Evolutionary conservation across 2,113 vertebrate species (phyloP).

Genomic region (Sapayoa aenigma): DNA sequence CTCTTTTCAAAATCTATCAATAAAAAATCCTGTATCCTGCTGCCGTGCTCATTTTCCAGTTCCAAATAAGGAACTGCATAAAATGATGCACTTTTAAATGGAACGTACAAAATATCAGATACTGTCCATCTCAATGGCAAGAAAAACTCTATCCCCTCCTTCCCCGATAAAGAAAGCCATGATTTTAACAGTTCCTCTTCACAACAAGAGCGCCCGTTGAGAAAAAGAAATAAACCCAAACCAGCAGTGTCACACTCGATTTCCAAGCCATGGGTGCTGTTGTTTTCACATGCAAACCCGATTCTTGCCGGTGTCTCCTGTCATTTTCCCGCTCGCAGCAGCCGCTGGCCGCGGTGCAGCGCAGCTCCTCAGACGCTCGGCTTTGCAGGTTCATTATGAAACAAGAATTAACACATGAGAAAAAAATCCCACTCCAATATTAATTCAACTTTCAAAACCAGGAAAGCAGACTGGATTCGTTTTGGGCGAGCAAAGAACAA

Average conservation of each 20-base stretch:
- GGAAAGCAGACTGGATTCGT: neutral
- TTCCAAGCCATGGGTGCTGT: neutral
- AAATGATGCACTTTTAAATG: neutral
- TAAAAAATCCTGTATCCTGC: neutral
- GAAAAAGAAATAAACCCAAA: neutral
- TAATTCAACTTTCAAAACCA: neutral
- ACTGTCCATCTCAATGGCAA: neutral
- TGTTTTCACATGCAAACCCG: neutral
- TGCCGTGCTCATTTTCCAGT: neutral
- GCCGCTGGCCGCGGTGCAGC: neutral
- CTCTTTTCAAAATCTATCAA: neutral
- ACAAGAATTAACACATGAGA: neutral
- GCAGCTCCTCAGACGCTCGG: neutral
- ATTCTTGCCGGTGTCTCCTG: neutral
- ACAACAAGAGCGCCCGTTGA: neutral
- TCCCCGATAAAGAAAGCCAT: fast-evolving
- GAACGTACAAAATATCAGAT: neutral
- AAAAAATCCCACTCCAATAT: neutral
- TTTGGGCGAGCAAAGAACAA: neutral
- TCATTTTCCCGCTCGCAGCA: neutral
- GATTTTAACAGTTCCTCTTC: neutral
- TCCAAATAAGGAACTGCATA: neutral
- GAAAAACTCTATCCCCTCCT: neutral
- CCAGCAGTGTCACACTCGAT: neutral
- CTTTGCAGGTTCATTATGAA: neutral